phyloP scores from a whole-genome alignment of 2,113 vertebrate genomes.

The Coracopsis vasa region DNA sequence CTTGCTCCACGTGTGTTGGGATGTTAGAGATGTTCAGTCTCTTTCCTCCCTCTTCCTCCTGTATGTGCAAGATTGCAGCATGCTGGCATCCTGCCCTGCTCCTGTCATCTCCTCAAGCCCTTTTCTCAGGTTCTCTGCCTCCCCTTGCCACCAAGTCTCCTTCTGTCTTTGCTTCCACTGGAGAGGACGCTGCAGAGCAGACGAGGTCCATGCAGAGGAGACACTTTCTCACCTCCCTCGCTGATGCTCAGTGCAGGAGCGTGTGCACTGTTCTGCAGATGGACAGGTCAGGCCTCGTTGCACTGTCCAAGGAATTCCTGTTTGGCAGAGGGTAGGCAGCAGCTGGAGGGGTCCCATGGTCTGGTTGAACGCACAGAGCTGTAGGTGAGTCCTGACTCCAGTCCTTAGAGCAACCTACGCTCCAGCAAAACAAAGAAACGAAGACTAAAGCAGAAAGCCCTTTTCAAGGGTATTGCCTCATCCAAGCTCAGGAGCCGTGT shows the following conservation, averaged over 20 bases:
- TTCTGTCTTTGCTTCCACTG: not conserved
- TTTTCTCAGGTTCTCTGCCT: not conserved
- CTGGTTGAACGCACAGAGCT: not conserved
- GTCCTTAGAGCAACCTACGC: not conserved
- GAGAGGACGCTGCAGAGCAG: not conserved
- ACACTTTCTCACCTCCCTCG: not conserved
- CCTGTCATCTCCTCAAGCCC: not conserved
- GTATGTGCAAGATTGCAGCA: fast-evolving
- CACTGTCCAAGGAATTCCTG: not conserved
- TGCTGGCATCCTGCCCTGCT: not conserved
- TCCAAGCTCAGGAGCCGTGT: slow-evolving; percentile 75
- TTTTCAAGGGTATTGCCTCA: not conserved
- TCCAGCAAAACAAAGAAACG: slow-evolving; percentile 4
- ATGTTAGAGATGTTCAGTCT: fast-evolving
- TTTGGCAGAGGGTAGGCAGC: slow-evolving; percentile 12
- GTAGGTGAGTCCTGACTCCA: not conserved
- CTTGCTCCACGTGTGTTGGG: not conserved
- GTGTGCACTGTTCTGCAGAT: fast-evolving
- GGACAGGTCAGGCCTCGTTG: not conserved
- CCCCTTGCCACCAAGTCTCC: not conserved
- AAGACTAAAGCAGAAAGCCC: not conserved
- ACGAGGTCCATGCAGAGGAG: not conserved
- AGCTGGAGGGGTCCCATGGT: not conserved
- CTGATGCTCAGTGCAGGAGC: not conserved
- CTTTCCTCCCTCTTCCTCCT: not conserved